phyloP scores from a whole-genome alignment of 2,113 vertebrate genomes.

The Myiozetetes cayanensis region DNA sequence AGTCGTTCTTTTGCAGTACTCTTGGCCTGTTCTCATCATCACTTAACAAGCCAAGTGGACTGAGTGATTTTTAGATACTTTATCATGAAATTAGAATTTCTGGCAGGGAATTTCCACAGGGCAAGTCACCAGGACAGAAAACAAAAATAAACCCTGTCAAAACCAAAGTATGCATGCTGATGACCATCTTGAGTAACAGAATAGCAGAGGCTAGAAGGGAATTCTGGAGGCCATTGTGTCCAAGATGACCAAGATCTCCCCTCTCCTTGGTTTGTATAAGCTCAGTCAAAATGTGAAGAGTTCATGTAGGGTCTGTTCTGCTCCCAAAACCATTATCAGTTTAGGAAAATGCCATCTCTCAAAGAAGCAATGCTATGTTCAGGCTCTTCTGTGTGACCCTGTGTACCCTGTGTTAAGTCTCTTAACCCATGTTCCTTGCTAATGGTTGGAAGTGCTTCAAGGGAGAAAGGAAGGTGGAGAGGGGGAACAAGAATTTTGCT shows the following conservation, averaged over 20 bases:
- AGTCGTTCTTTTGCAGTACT: neutral
- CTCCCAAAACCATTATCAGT: neutral
- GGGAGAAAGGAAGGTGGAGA: neutral
- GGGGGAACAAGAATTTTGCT: neutral
- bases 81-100: neutral
- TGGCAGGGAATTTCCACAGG: neutral
- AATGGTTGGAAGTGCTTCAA: neutral
- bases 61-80: neutral
- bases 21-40: neutral
- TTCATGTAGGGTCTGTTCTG: neutral
- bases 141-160: neutral
- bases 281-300: neutral
- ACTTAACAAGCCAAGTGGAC: neutral
- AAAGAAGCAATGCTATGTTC: neutral
- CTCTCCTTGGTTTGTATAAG: neutral
- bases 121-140: neutral
- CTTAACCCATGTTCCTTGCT: neutral
- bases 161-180: fast-evolving
- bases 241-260: neutral
- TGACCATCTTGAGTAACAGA: neutral
- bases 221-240: fast-evolving
- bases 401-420: neutral
- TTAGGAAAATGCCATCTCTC: neutral
- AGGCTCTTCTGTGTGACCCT: neutral
- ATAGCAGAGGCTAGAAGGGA: neutral